Base-by-base conservation (phyloP, 1,140 invertebrate species). In the Drosophila athabasca region DNA sequence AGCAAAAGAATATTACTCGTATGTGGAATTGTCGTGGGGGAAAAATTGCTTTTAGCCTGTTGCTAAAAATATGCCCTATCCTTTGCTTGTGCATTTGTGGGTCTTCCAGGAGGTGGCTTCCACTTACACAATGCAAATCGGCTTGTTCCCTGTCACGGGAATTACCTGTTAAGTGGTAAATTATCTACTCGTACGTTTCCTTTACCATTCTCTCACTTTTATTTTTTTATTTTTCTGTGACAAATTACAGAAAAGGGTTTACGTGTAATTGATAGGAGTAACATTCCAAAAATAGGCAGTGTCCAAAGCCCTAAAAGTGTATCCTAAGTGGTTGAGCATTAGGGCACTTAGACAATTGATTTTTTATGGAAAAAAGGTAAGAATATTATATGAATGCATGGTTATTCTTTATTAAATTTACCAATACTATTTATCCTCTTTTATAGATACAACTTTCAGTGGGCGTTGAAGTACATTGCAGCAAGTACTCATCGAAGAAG, bases 21-120 rank as follows among this genome's bases (percentile, higher is more conserved):
- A 66, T 50, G 50, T 44, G 51, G 59, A 35, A 55, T 49, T 73
- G 59, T 51, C 24, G 62, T 9, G 68, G 69, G 72, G 35, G 11
- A 39, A 67, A 79, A 84, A 79, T 84, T 68, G 76, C 55, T 87
- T 70, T 84, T 76, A 77, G 82, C 82, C 82, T 87, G 82, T 88
- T 87, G 82, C 82, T 87, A 75, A 66, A 76, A 77, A 44, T 59
- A 29, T 15, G 41, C 64, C 46, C 62, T 62, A 29, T 43, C 71
- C 65, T 53, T 19, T 13, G 57, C 31, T 43, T 31, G 29, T 24
- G 41, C 58, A 65, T 60, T 74, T 78, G 69, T 83, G 61, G 62
- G 81, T 66, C 83, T 85, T 85, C 81, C 17, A 51, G 55, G 31
- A 67, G 58, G 48, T 39, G 11, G 11, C 35, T 39, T 39, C 35